phyloP scores from a whole-genome alignment of 2,113 vertebrate genomes.

The Protobothrops flavoviridis region DNA sequence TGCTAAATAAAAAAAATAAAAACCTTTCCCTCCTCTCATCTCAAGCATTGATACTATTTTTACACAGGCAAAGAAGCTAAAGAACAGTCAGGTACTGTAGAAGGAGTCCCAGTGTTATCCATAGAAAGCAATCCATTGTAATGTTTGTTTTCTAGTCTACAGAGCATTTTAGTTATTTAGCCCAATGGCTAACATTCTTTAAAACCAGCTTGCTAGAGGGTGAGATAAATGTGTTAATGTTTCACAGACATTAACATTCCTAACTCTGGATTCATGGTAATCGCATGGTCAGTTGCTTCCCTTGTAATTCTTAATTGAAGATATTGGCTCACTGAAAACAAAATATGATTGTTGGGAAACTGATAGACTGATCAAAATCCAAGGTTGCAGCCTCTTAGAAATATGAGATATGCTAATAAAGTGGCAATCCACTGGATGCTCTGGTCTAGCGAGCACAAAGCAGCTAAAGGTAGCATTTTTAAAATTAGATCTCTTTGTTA shows the following conservation, averaged over 20 bases:
- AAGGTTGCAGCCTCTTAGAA: neutral
- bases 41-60: slow-evolving; percentile 10
- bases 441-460: slow-evolving; percentile 7
- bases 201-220: slow-evolving; percentile 3
- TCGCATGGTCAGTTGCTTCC: neutral
- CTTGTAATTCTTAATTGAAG: neutral
- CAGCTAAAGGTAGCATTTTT: slow-evolving; percentile 22
- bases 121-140: neutral
- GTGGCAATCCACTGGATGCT: neutral
- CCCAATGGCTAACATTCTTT: neutral
- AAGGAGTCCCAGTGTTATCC: slow-evolving; percentile 1
- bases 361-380: accelerated
- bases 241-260: neutral
- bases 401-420: neutral
- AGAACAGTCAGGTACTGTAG: slow-evolving; percentile 14
- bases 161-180: neutral
- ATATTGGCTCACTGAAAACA: neutral
- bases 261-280: neutral
- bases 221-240: neutral
- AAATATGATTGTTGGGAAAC: neutral
- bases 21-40: neutral
- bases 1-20: neutral
- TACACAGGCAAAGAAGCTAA: neutral
- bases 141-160: neutral
- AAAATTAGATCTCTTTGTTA: slow-evolving; percentile 26